A percentile compares a stretch with the other conserved stretches of the same genome.
These are phyloP conservation scores for Seira musarum DNA, from an alignment of 2,888 invertebrate species.

Conservation along the genomic window DNA sequence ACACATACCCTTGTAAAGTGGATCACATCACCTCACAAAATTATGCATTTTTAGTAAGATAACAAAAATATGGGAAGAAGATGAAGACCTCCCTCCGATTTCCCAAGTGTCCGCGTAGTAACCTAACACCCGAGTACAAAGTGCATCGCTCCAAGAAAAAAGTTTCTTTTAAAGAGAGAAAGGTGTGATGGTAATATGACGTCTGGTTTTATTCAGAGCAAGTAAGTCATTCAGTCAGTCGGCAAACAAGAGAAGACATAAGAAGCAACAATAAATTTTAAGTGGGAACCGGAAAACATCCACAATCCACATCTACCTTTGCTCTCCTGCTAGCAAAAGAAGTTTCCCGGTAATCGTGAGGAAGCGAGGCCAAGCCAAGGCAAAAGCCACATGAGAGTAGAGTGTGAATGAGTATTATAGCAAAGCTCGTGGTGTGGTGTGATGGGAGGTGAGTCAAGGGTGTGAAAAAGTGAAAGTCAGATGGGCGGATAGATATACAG, in stretches of 20 bases:
- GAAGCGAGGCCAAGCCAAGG: background rate
- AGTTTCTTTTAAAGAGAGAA: background rate
- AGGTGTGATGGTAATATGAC: too few relatives aligned
- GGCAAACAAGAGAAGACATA: constrained; percentile 38
- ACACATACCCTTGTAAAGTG: background rate
- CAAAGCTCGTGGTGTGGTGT: constrained; percentile 25
- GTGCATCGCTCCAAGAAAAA: background rate
- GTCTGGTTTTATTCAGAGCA: constrained; percentile 25
- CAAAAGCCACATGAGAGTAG: constrained; percentile 32
- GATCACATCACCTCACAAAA: too few relatives aligned
- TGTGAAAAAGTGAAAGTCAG: constrained; percentile 42
- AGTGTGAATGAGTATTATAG: constrained; percentile 49
- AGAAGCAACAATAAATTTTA: constrained; percentile 55
- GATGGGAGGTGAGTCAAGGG: constrained; percentile 43
- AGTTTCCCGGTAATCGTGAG: background rate
- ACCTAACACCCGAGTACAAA: constrained; percentile 7
- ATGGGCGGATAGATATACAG: too few relatives aligned
- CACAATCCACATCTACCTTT: background rate
- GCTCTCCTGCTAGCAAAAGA: constrained; percentile 1
- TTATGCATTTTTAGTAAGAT: background rate
- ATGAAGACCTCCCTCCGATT: background rate
- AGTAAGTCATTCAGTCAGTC: constrained; percentile 58
- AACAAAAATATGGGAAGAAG: background rate
- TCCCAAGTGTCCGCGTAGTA: background rate
- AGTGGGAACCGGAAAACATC: constrained; percentile 8